These are phyloP conservation scores for Fragum fragum DNA, from an alignment of 2,888 invertebrate genomes.

Conservation along the genomic window DNA sequence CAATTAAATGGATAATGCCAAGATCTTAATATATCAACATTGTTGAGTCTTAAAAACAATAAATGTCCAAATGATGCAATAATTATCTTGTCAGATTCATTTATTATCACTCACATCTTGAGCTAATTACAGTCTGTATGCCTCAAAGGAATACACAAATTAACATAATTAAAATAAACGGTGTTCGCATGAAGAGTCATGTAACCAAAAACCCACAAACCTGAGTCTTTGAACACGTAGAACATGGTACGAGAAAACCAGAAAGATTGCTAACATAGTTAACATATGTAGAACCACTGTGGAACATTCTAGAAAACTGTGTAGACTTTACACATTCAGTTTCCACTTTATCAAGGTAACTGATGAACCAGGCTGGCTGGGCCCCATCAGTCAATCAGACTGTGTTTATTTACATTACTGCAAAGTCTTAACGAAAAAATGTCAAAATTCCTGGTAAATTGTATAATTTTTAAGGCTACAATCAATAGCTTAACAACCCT, in stretches of 20 bases:
- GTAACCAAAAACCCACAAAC: conserved; percentile 16
- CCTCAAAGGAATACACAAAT: background rate
- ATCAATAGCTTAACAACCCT: too few relatives aligned
- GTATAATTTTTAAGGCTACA: too few relatives aligned
- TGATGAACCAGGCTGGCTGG: background rate
- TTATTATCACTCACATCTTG: conserved; percentile 3
- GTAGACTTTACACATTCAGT: background rate
- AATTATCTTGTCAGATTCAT: background rate
- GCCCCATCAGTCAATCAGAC: background rate
- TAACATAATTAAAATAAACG: background rate
- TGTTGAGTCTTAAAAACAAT: background rate
- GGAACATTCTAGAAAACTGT: conserved; percentile 17
- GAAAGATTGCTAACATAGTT: conserved; percentile 16
- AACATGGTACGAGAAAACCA: conserved; percentile 16
- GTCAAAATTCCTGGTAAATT: too few relatives aligned
- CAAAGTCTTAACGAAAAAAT: too few relatives aligned
- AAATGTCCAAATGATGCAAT: background rate
- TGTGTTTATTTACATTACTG: too few relatives aligned
- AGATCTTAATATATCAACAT: too few relatives aligned
- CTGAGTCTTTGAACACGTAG: background rate
- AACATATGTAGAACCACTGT: conserved; percentile 13
- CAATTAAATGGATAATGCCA: too few relatives aligned
- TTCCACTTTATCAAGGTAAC: background rate
- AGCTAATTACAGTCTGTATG: background rate
- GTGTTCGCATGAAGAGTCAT: background rate